Conservation (phyloP, 2,113 vertebrate genomes). For the Merops nubicus region DNA sequence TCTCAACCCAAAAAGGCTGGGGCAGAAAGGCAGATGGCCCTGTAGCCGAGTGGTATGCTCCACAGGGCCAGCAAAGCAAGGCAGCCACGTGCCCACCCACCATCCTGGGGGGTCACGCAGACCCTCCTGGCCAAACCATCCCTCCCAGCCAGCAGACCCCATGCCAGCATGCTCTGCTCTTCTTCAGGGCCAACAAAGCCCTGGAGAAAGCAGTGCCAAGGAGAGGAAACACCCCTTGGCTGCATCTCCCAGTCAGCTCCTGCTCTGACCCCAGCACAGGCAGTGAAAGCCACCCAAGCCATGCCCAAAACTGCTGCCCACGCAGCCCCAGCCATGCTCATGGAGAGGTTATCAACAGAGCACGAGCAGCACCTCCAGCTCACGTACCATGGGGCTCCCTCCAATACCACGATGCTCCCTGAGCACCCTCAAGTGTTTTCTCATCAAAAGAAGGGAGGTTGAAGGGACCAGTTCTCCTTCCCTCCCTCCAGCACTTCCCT, state of each 20-base stretch:
- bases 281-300: not conserved
- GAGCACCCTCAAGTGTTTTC: not conserved
- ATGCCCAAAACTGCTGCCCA: not conserved
- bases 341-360: too few relatives aligned
- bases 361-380: not conserved
- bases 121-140: fast-evolving
- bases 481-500: not conserved
- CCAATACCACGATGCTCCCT: too few relatives aligned
- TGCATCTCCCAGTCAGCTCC: not conserved
- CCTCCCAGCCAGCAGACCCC: not conserved
- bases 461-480: not conserved
- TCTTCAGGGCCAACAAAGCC: not conserved
- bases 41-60: not conserved
- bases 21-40: not conserved
- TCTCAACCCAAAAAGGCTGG: not conserved
- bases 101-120: not conserved
- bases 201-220: not conserved
- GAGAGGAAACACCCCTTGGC: not conserved
- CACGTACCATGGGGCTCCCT: fast-evolving
- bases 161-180: fast-evolving
- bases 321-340: not conserved
- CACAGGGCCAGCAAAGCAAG: not conserved
- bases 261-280: too few relatives aligned
- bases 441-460: not conserved
- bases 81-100: not conserved